Conservation (phyloP, 2,888 invertebrate species). For the Dryobota labecula region DNA sequence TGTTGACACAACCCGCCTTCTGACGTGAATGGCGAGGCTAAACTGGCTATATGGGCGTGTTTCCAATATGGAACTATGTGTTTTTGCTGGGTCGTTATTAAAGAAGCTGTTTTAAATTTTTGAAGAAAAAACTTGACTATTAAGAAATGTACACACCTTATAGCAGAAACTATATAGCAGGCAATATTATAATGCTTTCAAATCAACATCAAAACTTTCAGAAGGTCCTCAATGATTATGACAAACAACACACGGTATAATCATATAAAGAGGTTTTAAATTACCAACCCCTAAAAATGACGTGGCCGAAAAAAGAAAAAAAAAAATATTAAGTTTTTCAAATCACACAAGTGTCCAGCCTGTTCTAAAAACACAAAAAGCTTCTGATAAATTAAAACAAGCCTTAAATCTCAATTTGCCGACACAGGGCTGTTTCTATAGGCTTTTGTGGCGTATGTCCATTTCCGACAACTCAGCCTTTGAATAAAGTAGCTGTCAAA, state of each 20-base stretch:
- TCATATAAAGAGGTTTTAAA: slow-evolving; percentile 30
- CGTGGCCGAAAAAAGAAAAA: slow-evolving; percentile 11
- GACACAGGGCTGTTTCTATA: slow-evolving; percentile 79
- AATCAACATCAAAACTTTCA: background rate
- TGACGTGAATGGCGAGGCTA: slow-evolving; percentile 79
- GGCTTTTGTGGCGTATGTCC: slow-evolving; percentile 84
- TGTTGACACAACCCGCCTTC: slow-evolving; percentile 88
- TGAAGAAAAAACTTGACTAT: background rate
- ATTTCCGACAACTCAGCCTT: slow-evolving; percentile 86
- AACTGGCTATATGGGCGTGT: slow-evolving; percentile 80
- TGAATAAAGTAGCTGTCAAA: slow-evolving; percentile 84
- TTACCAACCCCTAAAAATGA: slow-evolving; percentile 28
- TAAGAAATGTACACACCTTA: too few relatives aligned
- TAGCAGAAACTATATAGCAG: background rate
- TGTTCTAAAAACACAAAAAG: slow-evolving; percentile 53
- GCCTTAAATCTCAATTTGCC: slow-evolving; percentile 80
- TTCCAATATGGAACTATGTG: slow-evolving; percentile 67
- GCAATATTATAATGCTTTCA: background rate
- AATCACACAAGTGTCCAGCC: slow-evolving; percentile 59
- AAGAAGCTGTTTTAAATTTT: slow-evolving; percentile 33
- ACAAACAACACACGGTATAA: background rate
- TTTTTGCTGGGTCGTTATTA: slow-evolving; percentile 57
- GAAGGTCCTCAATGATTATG: background rate
- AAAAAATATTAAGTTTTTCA: slow-evolving; percentile 31
- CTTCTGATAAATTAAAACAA: slow-evolving; percentile 69